phyloP scores from a whole-genome alignment of 2,797 vertebrate genomes.

The Crocidura indochinensis region DNA sequence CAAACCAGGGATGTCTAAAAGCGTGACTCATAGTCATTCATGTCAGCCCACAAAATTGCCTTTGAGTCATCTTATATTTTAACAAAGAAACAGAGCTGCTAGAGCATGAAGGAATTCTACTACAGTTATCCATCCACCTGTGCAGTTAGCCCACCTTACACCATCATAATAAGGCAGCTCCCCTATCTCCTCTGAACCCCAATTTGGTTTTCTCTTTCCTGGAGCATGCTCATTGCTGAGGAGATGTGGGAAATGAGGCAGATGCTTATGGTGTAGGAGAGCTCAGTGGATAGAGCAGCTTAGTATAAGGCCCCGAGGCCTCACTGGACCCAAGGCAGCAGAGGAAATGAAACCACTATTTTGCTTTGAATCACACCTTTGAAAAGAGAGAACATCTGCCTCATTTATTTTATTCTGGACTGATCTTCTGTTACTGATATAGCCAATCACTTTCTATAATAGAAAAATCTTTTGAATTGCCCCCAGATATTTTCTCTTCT shows the following conservation, averaged over 20 bases:
- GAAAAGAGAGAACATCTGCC: neutral
- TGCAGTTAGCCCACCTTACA: neutral
- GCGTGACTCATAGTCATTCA: neutral
- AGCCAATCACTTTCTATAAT: neutral
- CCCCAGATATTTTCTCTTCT: neutral
- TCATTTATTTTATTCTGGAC: neutral
- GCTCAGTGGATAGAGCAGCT: too few species aligned
- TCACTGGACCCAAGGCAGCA: too few species aligned
- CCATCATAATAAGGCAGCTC: neutral
- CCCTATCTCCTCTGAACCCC: too few species aligned
- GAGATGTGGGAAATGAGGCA: too few species aligned
- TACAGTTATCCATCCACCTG: neutral
- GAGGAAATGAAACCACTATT: neutral
- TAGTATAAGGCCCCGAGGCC: too few species aligned
- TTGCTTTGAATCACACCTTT: slow-evolving; percentile 16
- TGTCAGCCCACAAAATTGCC: neutral
- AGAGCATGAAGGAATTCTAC: neutral
- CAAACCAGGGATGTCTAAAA: neutral
- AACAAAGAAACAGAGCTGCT: neutral
- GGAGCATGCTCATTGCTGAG: too few species aligned
- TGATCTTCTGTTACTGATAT: slow-evolving; percentile 7
- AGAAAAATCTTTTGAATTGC: neutral
- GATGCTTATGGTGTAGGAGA: too few species aligned
- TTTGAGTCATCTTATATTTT: neutral
- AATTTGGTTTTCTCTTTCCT: too few species aligned